Conservation (phyloP, 2,113 vertebrate species). For the Cryptoleucopteryx plumbea region DNA sequence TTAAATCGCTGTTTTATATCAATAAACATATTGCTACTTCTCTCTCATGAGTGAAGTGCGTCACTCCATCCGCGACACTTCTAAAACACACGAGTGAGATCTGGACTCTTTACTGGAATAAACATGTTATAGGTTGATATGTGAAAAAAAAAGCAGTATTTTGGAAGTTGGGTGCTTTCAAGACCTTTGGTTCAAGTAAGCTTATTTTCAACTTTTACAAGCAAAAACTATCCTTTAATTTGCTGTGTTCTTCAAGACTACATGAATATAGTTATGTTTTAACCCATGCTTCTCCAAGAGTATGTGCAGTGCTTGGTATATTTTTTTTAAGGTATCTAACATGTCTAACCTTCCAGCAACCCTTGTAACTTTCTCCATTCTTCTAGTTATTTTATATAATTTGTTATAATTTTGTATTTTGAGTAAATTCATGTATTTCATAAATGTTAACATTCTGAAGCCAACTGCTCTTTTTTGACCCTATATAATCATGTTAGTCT, state of each 20-base stretch:
- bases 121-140: neutral
- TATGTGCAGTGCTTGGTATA: neutral
- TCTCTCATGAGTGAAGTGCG: no score
- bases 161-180: slow-evolving; percentile 36
- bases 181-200: neutral
- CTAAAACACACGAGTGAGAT: neutral
- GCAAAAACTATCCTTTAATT: neutral
- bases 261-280: neutral
- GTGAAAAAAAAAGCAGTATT: slow-evolving; percentile 19
- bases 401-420: slow-evolving; percentile 42
- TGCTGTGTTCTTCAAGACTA: neutral
- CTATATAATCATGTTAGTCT: slow-evolving; percentile 46
- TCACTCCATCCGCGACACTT: no score
- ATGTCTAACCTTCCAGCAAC: neutral
- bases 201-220: neutral
- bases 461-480: neutral
- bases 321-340: neutral
- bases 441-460: slow-evolving; percentile 38
- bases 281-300: neutral
- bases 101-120: neutral
- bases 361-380: neutral
- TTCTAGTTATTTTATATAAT: slow-evolving; percentile 18
- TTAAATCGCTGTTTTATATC: no score
- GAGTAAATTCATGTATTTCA: slow-evolving; percentile 46
- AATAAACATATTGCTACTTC: no score